These are phyloP conservation scores for Hipposideros larvatus DNA, from an alignment of 2,797 vertebrate species.

Conservation along the genomic window DNA sequence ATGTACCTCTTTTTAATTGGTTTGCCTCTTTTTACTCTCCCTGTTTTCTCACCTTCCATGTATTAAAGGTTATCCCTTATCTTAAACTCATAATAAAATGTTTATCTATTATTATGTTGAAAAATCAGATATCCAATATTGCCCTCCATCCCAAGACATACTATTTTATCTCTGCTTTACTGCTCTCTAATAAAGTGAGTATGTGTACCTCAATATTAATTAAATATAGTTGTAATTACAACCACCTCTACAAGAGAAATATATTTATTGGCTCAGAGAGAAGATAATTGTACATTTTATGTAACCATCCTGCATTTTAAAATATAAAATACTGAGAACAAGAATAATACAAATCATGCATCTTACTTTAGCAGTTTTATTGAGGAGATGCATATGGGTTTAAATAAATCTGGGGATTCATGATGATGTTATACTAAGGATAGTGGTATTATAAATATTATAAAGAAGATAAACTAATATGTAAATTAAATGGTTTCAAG, in stretches of 20 bases:
- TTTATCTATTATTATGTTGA: not conserved
- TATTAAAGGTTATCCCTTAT: not conserved
- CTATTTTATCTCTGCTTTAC: not conserved
- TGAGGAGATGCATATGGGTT: not conserved
- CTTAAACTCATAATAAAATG: not conserved
- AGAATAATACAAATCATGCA: not conserved
- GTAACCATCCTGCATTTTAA: not conserved
- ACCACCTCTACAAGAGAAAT: not conserved
- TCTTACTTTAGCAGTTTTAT: not conserved
- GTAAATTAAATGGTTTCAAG: slow-evolving; percentile 12
- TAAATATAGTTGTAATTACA: not conserved
- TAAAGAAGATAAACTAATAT: slow-evolving; percentile 12
- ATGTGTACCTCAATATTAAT: not conserved
- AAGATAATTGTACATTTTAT: not conserved
- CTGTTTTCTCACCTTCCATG: not conserved
- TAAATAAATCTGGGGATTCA: not conserved
- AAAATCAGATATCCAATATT: not conserved
- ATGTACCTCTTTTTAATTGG: not conserved
- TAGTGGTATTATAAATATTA: not conserved
- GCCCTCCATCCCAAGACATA: not conserved
- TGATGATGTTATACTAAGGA: not conserved
- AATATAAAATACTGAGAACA: not conserved
- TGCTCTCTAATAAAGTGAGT: not conserved
- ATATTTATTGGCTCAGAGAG: not conserved
- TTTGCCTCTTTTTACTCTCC: not conserved